Evolutionary conservation across 2,888 invertebrate genomes (phyloP), one percentile per base, ranked within the genome.

Genomic region (Byasa hedistus): DNA sequence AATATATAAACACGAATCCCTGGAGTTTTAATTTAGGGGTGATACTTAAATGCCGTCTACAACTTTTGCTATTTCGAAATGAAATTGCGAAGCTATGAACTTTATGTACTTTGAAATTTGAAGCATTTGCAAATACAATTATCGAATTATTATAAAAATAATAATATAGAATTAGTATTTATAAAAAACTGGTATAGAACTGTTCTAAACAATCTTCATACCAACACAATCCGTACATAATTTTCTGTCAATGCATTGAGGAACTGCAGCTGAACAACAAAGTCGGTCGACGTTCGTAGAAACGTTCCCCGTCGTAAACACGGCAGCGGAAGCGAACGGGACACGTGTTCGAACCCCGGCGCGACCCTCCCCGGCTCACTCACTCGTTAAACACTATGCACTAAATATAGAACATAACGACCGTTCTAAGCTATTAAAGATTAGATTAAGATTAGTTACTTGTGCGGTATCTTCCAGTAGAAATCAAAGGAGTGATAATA

Each of bases 271-370:
- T 58, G 60, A 59, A 64, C 66, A 70, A 70, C 72, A 71, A 71
- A 72, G 71, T 69, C 61, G 70, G 63, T 58, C 64, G 64, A 70
- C 70, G n/a, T 63, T 22, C 69, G 68, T 68, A 65, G 69, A 69
- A 72, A 70, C 58, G 36, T 67, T 64, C 60, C 61, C 58, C 61
- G 59, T 59, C 63, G 70, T 74, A 73, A 75, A 75, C 83, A 83
- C 61, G 17, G 69, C 67, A 74, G 77, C 84, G 85, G 85, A 85
- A 85, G 78, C 78, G 74, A 72, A 69, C 74, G 74, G 75, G 78
- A 79, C 85, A 84, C 84, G 85, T 84, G 85, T 82, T 80, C 76
- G 70, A 75, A 77, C 74, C 76, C 76, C 71, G 66, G 58, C 70
- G 68, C 75, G 76, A 77, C 76, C 80, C 79, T 78, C 80, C 81